Evolutionary conservation across 1,140 invertebrate genomes (phyloP).

Genomic region (Melanaphis sacchari): DNA sequence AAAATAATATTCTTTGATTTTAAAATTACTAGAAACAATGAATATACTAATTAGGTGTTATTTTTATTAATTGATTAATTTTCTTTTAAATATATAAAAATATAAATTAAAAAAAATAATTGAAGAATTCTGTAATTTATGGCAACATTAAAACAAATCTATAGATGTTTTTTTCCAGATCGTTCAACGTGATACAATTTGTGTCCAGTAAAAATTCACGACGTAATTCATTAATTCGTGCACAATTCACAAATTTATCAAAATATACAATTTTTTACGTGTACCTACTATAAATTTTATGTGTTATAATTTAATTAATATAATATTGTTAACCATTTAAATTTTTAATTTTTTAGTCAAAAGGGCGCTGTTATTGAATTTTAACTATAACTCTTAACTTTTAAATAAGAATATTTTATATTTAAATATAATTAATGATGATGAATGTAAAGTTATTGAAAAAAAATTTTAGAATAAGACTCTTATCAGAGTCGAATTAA

Average conservation of each 20-base stretch:
- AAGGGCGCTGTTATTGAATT: not conserved
- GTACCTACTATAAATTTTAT: too few species aligned
- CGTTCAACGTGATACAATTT: not conserved
- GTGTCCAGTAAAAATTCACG: too few species aligned
- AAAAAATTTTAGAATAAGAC: not conserved
- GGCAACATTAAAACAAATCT: not conserved
- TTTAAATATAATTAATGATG: not conserved
- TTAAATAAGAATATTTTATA: not conserved
- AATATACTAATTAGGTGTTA: not conserved
- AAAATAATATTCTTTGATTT: not conserved
- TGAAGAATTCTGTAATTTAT: not conserved
- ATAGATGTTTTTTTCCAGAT: not conserved
- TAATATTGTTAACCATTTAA: not conserved
- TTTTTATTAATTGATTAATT: not conserved
- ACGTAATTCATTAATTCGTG: too few species aligned
- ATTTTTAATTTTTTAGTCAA: not conserved
- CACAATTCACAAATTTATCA: too few species aligned
- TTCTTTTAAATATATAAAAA: not conserved
- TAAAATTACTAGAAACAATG: not conserved
- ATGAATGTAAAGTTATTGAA: not conserved
- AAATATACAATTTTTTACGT: too few species aligned
- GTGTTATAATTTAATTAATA: too few species aligned
- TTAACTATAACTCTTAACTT: not conserved
- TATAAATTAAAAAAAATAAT: not conserved
- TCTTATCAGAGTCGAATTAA: too few species aligned